Evolutionary conservation across 2,113 vertebrate species (phyloP).

Genomic region (Athene cunicularia): DNA sequence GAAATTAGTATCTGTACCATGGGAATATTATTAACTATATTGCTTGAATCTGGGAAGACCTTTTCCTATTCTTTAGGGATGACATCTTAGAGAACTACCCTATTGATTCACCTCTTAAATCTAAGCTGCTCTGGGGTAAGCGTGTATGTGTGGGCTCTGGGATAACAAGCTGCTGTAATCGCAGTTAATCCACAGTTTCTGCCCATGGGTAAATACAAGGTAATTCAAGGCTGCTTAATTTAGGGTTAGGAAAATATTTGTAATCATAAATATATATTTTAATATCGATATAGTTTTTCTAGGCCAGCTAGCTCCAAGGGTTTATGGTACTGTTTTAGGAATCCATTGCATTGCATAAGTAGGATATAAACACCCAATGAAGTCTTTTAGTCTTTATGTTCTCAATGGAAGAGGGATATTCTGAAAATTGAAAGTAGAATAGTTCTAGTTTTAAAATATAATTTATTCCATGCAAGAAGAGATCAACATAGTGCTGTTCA

Average conservation of each 20-base stretch:
- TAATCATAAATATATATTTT: not conserved
- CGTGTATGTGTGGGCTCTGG: not conserved
- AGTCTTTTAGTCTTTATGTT: not conserved
- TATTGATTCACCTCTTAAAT: slow-evolving; percentile 14
- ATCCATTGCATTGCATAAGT: not conserved
- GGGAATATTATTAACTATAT: not conserved
- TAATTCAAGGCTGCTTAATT: not conserved
- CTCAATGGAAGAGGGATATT: not conserved
- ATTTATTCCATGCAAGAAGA: not conserved
- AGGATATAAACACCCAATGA: not conserved
- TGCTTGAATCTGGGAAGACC: not conserved
- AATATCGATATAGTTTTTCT: not conserved
- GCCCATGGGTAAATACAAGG: not conserved
- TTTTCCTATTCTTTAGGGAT: not conserved
- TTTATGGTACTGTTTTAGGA: not conserved
- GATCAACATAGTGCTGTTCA: not conserved
- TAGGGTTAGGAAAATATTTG: not conserved
- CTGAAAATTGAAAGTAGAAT: not conserved
- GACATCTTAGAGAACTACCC: not conserved
- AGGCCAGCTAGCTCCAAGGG: not conserved
- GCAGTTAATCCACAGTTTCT: slow-evolving; percentile 22
- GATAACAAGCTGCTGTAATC: not conserved
- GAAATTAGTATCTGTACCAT: not conserved
- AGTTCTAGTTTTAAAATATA: not conserved
- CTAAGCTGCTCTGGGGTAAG: not conserved